These are phyloP conservation scores for Melinaea menophilus DNA, from an alignment of 2,888 invertebrate species.

Conservation along the genomic window DNA sequence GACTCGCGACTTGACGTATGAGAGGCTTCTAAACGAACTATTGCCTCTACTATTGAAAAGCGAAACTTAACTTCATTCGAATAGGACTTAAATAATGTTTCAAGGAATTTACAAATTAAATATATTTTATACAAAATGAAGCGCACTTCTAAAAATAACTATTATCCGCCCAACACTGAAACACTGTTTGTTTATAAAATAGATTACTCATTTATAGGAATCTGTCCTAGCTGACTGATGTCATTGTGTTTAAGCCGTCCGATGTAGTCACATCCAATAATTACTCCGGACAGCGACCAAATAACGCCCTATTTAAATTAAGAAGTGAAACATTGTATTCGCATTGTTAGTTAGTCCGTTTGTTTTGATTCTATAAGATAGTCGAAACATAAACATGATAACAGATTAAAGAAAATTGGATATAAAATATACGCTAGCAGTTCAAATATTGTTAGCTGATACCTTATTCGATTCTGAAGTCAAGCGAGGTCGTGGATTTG, in stretches of 20 bases:
- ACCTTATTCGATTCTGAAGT: constrained; percentile 22
- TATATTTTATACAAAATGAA: not conserved
- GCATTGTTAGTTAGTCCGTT: no score
- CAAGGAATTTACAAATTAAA: not conserved
- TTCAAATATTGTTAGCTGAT: constrained; percentile 11
- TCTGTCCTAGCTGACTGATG: constrained; percentile 16
- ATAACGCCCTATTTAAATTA: not conserved
- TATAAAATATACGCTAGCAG: not conserved
- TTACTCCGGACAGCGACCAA: not conserved
- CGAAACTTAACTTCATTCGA: not conserved
- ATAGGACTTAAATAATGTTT: not conserved
- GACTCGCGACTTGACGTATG: not conserved
- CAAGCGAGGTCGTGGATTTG: constrained; percentile 14
- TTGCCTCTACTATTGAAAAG: constrained; percentile 2
- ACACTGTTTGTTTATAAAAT: constrained; percentile 36
- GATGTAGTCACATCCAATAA: not conserved
- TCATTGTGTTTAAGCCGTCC: constrained; percentile 2
- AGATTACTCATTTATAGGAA: constrained; percentile 36
- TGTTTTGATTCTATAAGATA: not conserved
- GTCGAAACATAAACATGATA: not conserved
- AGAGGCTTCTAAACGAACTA: constrained; percentile 5
- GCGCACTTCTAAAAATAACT: no score
- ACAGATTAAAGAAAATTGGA: not conserved
- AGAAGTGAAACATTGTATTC: not conserved
- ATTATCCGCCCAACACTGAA: no score